Evolutionary conservation across 2,888 invertebrate genomes (phyloP), one percentile per base, ranked within the genome.

Genomic region (Danaus chrysippus): DNA sequence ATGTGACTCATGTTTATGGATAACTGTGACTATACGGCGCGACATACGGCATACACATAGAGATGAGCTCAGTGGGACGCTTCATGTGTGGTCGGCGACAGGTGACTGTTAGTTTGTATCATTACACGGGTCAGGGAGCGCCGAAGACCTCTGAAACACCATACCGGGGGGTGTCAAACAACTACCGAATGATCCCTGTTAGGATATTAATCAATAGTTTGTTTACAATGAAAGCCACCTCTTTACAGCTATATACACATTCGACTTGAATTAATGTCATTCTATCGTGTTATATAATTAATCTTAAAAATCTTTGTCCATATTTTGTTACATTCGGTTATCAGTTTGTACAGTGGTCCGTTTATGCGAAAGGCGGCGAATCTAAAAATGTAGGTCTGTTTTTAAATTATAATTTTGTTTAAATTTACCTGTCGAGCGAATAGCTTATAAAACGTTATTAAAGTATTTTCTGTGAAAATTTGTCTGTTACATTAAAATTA

Each of bases 81-180:
- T 10, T 6, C 15, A 49, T 15, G 15, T 49, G 10, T 17, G 46
- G 5, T 46, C n/a, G 3, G 1, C 9, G n/a, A n/a, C n/a, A 8
- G 49, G 17, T 3, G 9, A 17, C 23, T 62, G 56, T 69, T 63
- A 68, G 58, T 61, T 44, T n/a, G 46, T 56, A 13, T 53, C 13
- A 62, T 68, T 66, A 68, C 12, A 43, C 52, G 42, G 58, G 62
- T 58, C 56, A 63, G 49, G 62, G 63, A 70, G 67, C 63, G 64
- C 42, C 63, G 65, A 71, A 69, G 68, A 64, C 52, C 55, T 54
- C 44, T n/a, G 9, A 65, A 65, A 70, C 70, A 62, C 77, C 76
- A 64, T 76, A 77, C 68, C 77, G 54, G 83, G 82, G 56, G 60
- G 83, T 82, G 84, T 80, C 80, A 82, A 83, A 75, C 13, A n/a